Conservation (phyloP, 2,113 vertebrate species). For the Sylvia atricapilla region DNA sequence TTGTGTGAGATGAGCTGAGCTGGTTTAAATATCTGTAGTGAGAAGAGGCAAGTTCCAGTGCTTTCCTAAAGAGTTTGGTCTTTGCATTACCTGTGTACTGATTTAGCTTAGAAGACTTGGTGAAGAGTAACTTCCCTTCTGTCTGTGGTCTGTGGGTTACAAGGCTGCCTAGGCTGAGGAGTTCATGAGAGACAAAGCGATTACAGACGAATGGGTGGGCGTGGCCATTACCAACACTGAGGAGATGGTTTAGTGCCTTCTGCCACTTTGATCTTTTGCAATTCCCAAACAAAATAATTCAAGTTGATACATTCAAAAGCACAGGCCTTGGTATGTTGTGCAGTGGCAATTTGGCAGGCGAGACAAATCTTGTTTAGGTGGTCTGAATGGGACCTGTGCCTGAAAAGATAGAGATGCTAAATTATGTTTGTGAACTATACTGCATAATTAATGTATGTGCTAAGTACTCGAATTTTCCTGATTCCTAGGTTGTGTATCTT, state of each 20-base stretch:
- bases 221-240: fast-evolving
- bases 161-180: background rate
- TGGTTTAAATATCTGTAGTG: background rate
- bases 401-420: background rate
- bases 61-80: background rate
- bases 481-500: background rate
- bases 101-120: background rate
- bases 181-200: background rate
- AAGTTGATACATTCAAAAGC: too few relatives aligned
- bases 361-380: background rate
- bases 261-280: background rate
- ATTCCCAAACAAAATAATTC: background rate
- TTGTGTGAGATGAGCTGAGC: background rate
- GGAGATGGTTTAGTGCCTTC: background rate
- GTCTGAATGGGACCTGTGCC: background rate
- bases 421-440: background rate
- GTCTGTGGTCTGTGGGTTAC: background rate
- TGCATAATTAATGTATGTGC: background rate
- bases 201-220: background rate
- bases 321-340: too few relatives aligned
- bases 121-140: background rate
- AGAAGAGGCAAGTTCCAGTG: background rate
- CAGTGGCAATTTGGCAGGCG: background rate
- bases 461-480: background rate
- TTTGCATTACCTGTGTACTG: background rate